Evolutionary conservation across 2,888 invertebrate genomes (phyloP), one percentile per base, ranked within the genome.

Genomic region (Zeuzera pyrina): DNA sequence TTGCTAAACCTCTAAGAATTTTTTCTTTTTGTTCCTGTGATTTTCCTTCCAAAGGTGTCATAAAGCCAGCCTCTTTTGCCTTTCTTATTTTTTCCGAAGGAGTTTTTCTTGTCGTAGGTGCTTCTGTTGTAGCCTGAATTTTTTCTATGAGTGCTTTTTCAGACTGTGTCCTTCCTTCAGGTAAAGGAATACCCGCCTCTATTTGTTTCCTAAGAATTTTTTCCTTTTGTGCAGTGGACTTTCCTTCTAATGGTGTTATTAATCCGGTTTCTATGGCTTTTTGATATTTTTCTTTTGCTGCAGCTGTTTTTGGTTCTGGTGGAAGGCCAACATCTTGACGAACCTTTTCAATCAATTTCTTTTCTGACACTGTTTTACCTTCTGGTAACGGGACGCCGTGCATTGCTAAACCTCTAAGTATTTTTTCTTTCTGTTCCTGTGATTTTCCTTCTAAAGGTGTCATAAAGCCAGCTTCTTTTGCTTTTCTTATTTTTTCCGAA

Each of bases 371-470:
- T 2, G 52, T 40, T 38, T 39, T 47, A 1, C 45, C 56, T 31
- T 40, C 42, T 7, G 59, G 57, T 13, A 57, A 19, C 4, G 47
- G 44, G 7, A 28, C 1, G 48, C 45, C 1, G 44, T 35, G 30
- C 24, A 35, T 23, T 15, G 43, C 55, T 32, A 60, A 38, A 1
- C 58, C 61, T 52, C 39, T 59, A 2, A 64, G 33, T 25, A 60
- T 64, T 36, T 49, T 57, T 45, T 64, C 60, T 31, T 55, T 60
- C 34, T 60, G 47, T 13, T 47, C 34, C 7, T 35, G 39, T 12
- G 51, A 42, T 39, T 67, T 67, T 3, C 63, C 57, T 30, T 43
- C 32, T 3, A 66, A 42, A 3, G 64, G 62, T 1, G 63, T 59
- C 3, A 60, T 2, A 34, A 41, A n/a, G 3, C 57, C 57, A 21